phyloP scores from a whole-genome alignment of 1,140 invertebrate genomes.

The Dendrolimus punctatus region DNA sequence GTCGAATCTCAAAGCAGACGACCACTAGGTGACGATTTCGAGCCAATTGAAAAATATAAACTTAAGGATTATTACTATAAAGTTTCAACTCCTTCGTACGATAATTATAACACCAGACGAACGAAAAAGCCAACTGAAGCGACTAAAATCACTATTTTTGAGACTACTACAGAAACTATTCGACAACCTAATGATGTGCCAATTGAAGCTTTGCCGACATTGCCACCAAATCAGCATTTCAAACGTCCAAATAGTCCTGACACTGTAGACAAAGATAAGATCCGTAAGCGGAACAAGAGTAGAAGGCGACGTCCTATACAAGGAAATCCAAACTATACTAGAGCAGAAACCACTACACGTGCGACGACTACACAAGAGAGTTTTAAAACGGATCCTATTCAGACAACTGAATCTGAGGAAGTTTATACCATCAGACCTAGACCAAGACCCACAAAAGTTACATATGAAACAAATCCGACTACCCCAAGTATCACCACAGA shows the following conservation, averaged over 20 bases:
- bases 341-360: conserved; percentile 36
- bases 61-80: conserved; percentile 64
- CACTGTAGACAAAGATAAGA: conserved; percentile 46
- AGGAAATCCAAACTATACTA: conserved; percentile 33
- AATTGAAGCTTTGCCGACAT: conserved; percentile 50
- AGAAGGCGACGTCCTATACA: conserved; percentile 54
- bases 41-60: conserved; percentile 56
- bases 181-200: conserved; percentile 37
- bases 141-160: conserved; percentile 23
- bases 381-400: conserved; percentile 14
- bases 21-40: conserved; percentile 54
- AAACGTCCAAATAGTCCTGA: conserved; percentile 49
- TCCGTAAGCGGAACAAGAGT: conserved; percentile 59
- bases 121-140: conserved; percentile 55
- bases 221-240: conserved; percentile 64
- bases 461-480: conserved; percentile 36
- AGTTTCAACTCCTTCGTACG: conserved; percentile 50
- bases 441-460: conserved; percentile 37
- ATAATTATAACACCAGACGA: conserved; percentile 37
- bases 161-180: conserved; percentile 24
- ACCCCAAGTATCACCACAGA: conserved; percentile 60
- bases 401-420: conserved; percentile 44
- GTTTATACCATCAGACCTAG: conserved; percentile 49
- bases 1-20: conserved; percentile 58
- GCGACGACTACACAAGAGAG: conserved; percentile 17